phyloP scores from a whole-genome alignment of 2,888 invertebrate species.

The Apamea monoglypha region DNA sequence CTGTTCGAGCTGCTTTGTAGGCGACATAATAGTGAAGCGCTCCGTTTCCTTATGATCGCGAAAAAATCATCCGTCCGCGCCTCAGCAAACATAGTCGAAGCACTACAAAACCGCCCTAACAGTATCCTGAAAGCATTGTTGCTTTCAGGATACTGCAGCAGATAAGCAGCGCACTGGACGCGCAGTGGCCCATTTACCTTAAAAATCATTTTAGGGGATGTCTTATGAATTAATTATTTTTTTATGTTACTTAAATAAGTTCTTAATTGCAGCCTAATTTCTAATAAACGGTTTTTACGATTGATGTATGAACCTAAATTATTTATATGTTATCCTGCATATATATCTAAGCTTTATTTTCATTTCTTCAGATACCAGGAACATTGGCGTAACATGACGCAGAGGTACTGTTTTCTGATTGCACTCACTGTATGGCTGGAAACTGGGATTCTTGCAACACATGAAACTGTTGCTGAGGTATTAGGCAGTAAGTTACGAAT shows the following conservation, averaged over 20 bases:
- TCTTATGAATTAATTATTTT: neutral
- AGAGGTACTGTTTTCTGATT: slow-evolving; percentile 94
- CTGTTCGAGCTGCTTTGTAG: too few relatives aligned
- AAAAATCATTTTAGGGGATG: neutral
- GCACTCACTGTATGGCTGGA: slow-evolving; percentile 95
- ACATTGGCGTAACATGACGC: slow-evolving; percentile 96
- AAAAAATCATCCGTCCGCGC: too few relatives aligned
- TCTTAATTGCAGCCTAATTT: too few relatives aligned
- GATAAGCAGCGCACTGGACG: too few relatives aligned
- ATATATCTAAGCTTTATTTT: neutral
- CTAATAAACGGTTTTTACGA: neutral
- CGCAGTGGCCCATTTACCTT: too few relatives aligned
- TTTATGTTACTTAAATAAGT: neutral
- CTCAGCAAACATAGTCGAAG: too few relatives aligned
- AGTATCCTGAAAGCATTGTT: too few relatives aligned
- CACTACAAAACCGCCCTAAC: too few relatives aligned
- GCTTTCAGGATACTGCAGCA: too few relatives aligned
- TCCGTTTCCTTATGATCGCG: too few relatives aligned
- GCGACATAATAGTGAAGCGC: too few relatives aligned
- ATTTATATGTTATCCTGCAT: neutral
- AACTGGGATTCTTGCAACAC: slow-evolving; percentile 93
- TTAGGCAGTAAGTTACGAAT: slow-evolving; percentile 92
- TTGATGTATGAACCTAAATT: neutral
- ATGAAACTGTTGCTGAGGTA: slow-evolving; percentile 94
- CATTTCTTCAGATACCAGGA: slow-evolving; percentile 92